Evolutionary conservation across 2,797 vertebrate genomes (phyloP).

Genomic region (Philypnodon macrostomus): DNA sequence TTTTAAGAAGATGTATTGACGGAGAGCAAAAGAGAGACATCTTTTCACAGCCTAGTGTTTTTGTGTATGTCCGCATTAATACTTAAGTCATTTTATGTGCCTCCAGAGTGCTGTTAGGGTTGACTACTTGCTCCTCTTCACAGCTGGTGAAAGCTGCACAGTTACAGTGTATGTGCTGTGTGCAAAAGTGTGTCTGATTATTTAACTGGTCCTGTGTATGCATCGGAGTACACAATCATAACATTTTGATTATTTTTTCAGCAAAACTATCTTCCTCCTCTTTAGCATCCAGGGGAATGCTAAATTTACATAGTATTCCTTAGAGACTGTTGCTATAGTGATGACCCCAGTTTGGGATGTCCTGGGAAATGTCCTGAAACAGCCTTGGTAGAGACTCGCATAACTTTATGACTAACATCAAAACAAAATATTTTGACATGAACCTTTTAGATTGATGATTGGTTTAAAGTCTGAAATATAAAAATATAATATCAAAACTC

Average conservation of each 20-base stretch:
- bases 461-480: no score
- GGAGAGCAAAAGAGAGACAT: background rate
- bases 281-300: conserved; percentile 15
- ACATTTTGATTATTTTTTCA: conserved; percentile 52
- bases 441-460: conserved; percentile 35
- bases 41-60: conserved; percentile 14
- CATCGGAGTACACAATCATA: conserved; percentile 50
- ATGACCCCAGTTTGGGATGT: conserved; percentile 51
- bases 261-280: conserved; percentile 42
- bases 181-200: conserved; percentile 27
- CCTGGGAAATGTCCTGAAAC: conserved; percentile 74
- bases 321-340: conserved; percentile 39
- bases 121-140: conserved; percentile 3
- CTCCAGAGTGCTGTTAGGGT: conserved; percentile 17
- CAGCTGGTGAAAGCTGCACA: conserved; percentile 23
- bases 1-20: background rate
- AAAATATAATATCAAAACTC: no score
- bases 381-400: no score
- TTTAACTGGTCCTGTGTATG: conserved; percentile 34
- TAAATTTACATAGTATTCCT: conserved; percentile 26
- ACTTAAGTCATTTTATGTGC: conserved; percentile 12
- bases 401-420: conserved; percentile 22
- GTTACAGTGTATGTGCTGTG: conserved; percentile 14
- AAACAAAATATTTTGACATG: conserved; percentile 21
- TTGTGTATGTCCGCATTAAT: conserved; percentile 12